Evolutionary conservation across 2,113 vertebrate species (phyloP).

Genomic region (Mohoua ochrocephala): DNA sequence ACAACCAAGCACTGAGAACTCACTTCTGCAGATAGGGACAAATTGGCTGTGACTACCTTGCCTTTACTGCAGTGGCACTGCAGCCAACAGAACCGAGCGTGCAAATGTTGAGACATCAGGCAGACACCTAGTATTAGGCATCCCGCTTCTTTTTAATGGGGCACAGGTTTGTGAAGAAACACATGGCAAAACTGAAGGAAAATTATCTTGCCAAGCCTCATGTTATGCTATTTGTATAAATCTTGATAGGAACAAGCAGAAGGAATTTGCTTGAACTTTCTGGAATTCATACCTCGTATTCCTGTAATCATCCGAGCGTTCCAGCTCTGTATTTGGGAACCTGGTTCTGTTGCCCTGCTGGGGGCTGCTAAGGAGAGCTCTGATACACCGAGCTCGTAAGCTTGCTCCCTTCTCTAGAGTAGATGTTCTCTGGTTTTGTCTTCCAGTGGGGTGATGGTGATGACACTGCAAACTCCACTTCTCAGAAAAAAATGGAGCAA

Average conservation of each 20-base stretch:
- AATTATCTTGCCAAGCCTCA: background rate
- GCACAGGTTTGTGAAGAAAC: background rate
- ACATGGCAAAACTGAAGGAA: constrained; percentile 29
- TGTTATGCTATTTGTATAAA: constrained; percentile 22
- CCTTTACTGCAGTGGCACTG: constrained; percentile 48
- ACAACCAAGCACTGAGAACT: background rate
- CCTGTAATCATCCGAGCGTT: background rate
- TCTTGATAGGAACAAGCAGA: constrained; percentile 32
- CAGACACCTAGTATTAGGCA: background rate
- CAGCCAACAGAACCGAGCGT: constrained; percentile 14
- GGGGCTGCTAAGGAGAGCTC: background rate
- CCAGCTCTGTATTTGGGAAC: background rate
- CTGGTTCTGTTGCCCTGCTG: background rate
- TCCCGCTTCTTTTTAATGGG: background rate
- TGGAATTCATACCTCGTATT: constrained; percentile 26
- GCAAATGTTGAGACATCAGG: background rate
- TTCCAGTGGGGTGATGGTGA: background rate
- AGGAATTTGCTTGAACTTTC: constrained; percentile 37
- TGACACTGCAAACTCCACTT: background rate
- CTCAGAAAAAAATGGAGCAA: background rate
- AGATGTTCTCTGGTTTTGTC: background rate
- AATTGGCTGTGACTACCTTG: constrained; percentile 18
- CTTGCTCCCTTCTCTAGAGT: background rate
- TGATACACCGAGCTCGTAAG: background rate
- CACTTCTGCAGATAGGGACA: background rate